Base-by-base conservation (phyloP, 2,888 invertebrate species). In the Leucania comma region DNA sequence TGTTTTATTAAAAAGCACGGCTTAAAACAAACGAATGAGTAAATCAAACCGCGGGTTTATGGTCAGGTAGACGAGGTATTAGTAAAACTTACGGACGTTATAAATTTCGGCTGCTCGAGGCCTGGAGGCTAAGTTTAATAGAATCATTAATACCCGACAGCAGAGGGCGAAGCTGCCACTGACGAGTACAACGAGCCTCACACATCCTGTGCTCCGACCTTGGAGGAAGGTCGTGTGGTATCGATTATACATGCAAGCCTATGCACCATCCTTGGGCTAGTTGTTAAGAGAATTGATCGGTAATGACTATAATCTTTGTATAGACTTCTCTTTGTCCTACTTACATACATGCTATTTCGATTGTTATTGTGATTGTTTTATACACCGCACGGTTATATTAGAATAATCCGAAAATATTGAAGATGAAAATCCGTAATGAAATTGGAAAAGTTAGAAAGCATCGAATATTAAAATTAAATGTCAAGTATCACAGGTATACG, bases 51-150 rank as follows among this genome's bases (percentile, higher is more conserved):
- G 79, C 83, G 73, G 73, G 79, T 80, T 78, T 82, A 80, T 54
- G 74, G 69, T 71, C 83, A 87, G 84, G 84, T 84, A 83, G 83
- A 82, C 68, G 76, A 79, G 80, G 79, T 86, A 83, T 82, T 82
- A 81, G 82, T 87, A 74, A 82, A 81, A 81, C 80, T 70, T 74
- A 82, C 74, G 65, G 76, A 76, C 57, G 84, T 85, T 86, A 88
- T 92, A 91, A 92, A 92, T 92, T 90, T 88, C 78, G 89, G 85
- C 78, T 81, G 80, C 84, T 84, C 85, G 72, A 76, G 81, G 86
- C 82, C 80, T 81, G 73, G 82, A 86, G 88, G 81, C 82, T 81
- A 82, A 78, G 78, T 84, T 87, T 89, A 86, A 88, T 89, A 89
- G 88, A 89, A 85, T 86, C 88, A 85, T 90, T 90, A 89, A 89